Evolutionary conservation across 2,888 invertebrate genomes (phyloP).

Genomic region (Emmelina monodactyla): DNA sequence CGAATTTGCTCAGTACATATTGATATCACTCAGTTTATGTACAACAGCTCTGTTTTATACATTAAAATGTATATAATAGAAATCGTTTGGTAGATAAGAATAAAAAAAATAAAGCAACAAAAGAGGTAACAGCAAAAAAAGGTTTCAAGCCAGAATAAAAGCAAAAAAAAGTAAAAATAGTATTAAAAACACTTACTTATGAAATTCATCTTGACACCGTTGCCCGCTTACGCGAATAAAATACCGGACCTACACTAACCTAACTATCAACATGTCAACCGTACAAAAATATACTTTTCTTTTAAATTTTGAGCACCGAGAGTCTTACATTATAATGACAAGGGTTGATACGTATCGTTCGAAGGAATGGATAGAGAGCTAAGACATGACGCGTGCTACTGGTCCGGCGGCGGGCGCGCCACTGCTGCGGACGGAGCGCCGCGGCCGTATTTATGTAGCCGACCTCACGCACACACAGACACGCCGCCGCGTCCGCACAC

Average conservation of each 20-base stretch:
- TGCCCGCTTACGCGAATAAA: neutral
- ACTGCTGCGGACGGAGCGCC: constrained; percentile 29
- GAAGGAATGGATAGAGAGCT: constrained; percentile 26
- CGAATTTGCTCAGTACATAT: too few relatives aligned
- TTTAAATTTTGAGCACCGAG: constrained; percentile 54
- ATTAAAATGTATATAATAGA: too few relatives aligned
- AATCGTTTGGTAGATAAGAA: too few relatives aligned
- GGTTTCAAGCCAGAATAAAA: neutral
- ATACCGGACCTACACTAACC: neutral
- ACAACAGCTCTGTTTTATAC: too few relatives aligned
- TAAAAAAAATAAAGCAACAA: too few relatives aligned
- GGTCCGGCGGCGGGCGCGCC: constrained; percentile 35
- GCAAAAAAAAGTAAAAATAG: constrained; percentile 3
- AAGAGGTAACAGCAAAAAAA: too few relatives aligned
- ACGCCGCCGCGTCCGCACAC: constrained; percentile 15
- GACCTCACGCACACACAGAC: constrained; percentile 21
- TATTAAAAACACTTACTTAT: constrained; percentile 42
- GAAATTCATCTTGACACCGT: constrained; percentile 57
- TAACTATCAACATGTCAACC: constrained; percentile 33
- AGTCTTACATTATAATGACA: constrained; percentile 45
- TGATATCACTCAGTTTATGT: too few relatives aligned
- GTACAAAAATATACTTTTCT: constrained; percentile 47
- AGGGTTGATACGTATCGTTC: constrained; percentile 51
- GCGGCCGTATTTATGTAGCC: constrained; percentile 32
- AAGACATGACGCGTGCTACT: constrained; percentile 40